Evolutionary conservation across 2,888 invertebrate species (phyloP), one percentile per base, ranked within the genome.

Genomic region (Choreutis nemorana): DNA sequence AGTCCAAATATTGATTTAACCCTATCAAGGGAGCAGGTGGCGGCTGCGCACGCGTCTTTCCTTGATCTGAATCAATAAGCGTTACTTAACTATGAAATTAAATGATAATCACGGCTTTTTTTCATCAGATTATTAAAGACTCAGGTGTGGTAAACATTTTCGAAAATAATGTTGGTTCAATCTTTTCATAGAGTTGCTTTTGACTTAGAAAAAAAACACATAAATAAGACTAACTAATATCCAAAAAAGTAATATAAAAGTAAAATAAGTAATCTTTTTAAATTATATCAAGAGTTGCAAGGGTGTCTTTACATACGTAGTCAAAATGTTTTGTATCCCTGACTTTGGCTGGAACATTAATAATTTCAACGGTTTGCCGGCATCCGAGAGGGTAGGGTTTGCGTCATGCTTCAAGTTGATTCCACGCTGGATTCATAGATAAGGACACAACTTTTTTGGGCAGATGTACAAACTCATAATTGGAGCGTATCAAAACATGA

Each of bases 1-100:
- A 71, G 63, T 70, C 70, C 63, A 73, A 78, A 78, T 78, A 77
- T 78, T 78, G 73, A 73, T 71, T 77, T 75, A 78, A 78, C 77
- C 75, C 78, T 61, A 71, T 75, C 73, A 59, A 48, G 63, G 56
- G 55, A 65, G 77, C 75, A 77, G 72, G 78, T 77, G 75, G 77
- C 75, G 77, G 78, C 48, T 33, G n/a, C 26, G 41, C 49, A 68
- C 75, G 71, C 72, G 73, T 66, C 73, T 57, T 51, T 46, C 42
- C 35, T 40, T 50, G 47, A 47, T 55, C 50, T 48, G 57, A 67
- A 62, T 67, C 73, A 72, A 70, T 75, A 68, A 72, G 60, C 61
- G 66, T 65, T 62, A 56, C 62, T 57, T 57, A 64, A 63, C 75
- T 77, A 77, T 75, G 75, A 78, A 78, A 78, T 77, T 77, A 77